A percentile compares a stretch with the other conserved stretches of the same genome.
Conservation (phyloP, 1,140 invertebrate genomes). For the Teleogryllus occipitalis region DNA sequence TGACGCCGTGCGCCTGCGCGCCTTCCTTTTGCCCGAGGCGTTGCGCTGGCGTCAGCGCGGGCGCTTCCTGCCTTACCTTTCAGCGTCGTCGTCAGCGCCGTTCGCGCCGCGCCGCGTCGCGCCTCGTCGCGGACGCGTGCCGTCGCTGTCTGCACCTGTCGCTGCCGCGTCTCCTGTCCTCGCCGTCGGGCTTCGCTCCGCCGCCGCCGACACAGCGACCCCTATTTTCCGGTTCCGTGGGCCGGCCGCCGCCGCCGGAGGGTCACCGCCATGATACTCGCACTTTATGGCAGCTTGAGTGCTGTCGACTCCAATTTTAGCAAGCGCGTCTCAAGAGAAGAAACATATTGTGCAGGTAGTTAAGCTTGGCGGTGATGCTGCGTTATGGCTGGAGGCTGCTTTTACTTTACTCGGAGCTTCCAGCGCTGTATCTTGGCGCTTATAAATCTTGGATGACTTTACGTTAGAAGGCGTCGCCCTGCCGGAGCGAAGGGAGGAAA, state of each 20-base stretch:
- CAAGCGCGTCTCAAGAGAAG: neutral
- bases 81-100: too few relatives aligned
- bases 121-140: neutral
- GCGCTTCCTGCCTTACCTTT: neutral
- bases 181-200: neutral
- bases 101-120: neutral
- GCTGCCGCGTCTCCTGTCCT: neutral
- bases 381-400: neutral
- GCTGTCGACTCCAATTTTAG: slow-evolving; percentile 3
- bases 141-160: neutral
- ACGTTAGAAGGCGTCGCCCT: neutral
- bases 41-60: neutral
- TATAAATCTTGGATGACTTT: neutral
- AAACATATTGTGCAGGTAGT: neutral
- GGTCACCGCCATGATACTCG: neutral
- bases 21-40: neutral
- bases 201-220: neutral
- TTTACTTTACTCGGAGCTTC: neutral
- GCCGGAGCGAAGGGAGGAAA: too few relatives aligned
- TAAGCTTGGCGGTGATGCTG: neutral
- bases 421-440: too few relatives aligned
- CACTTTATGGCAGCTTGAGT: neutral
- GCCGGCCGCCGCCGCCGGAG: neutral
- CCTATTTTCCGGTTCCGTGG: neutral
- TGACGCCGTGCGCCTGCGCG: too few relatives aligned